Evolutionary conservation across 2,888 invertebrate species (phyloP), one percentile per base, ranked within the genome.

Genomic region (Spatulosminthurus flaviceps): DNA sequence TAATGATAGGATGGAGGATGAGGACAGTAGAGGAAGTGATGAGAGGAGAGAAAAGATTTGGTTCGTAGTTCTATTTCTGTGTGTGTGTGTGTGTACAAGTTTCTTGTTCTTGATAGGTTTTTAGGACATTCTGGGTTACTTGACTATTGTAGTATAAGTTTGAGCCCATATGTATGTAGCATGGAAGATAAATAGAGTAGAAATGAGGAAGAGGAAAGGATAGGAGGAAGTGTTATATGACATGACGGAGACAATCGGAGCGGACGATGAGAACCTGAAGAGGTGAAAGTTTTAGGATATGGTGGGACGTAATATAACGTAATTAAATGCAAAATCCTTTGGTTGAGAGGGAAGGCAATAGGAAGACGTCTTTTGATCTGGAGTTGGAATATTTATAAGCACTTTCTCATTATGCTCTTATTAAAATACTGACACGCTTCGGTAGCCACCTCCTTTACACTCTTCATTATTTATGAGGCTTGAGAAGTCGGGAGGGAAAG

Each of bases 391-490:
- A 76, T 76, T 76, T 76, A 76, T 76, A 76, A 76, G 76, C 76
- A 69, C 76, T 76, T 76, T 76, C 76, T 76, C 76, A 76, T 76
- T 67, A 67, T 76, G 43, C 67, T 43, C 43, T 76, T 67, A 67
- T 76, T 67, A 76, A 76, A 76, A 67, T 76, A 69, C 76, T 76
- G 76, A 76, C 76, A 76, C 66, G 76, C 43, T 76, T 76, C 74
- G 60, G 60, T 61, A 41, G 76, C 75, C 41, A 76, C 76, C 73
- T 51, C 73, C 73, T 73, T 24, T 34, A 70, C 73, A 66, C 75
- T 76, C 67, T 41, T 76, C 76, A 76, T 76, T 76, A 76, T 76
- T 76, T 76, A 76, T 76, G 76, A 76, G 76, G n/a, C 69, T 43
- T 66, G 66, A 67, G 66, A 51, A 51, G 64, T 26, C 22, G 26